phyloP scores from a whole-genome alignment of 2,113 vertebrate genomes.

The Machaerirhynchus nigripectus region DNA sequence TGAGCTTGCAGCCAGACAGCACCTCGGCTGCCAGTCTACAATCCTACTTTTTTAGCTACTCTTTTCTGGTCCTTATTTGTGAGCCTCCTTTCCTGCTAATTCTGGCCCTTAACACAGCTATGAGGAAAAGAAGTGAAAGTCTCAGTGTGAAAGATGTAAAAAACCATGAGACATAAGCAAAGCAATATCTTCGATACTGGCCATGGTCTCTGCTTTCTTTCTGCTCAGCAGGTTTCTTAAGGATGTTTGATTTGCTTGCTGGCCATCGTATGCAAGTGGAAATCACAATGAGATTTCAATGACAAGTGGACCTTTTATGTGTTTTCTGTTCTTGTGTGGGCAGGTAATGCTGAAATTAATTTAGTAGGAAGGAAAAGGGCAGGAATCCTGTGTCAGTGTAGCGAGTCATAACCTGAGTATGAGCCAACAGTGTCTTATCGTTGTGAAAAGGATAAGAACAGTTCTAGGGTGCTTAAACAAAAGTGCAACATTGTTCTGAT shows the following conservation, averaged over 20 bases:
- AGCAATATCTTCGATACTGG: neutral
- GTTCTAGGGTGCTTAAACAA: neutral
- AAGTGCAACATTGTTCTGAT: neutral
- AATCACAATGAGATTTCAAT: neutral
- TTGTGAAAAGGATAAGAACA: neutral
- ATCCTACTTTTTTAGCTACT: neutral
- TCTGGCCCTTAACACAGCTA: neutral
- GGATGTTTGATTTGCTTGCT: neutral
- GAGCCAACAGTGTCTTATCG: neutral
- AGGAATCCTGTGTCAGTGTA: neutral
- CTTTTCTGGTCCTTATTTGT: neutral
- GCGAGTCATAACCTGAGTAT: neutral
- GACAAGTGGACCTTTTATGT: neutral
- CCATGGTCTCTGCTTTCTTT: neutral
- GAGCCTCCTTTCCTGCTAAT: neutral
- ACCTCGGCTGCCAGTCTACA: accelerated
- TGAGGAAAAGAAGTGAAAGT: neutral
- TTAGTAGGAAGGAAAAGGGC: neutral
- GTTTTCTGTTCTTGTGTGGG: neutral
- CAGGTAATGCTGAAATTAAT: neutral
- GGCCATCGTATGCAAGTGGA: neutral
- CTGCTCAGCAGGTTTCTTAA: neutral
- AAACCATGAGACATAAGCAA: neutral
- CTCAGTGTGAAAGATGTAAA: neutral
- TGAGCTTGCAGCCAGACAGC: neutral